phyloP scores from a whole-genome alignment of 1,140 invertebrate species.

The Drosophila pseudoobscura region DNA sequence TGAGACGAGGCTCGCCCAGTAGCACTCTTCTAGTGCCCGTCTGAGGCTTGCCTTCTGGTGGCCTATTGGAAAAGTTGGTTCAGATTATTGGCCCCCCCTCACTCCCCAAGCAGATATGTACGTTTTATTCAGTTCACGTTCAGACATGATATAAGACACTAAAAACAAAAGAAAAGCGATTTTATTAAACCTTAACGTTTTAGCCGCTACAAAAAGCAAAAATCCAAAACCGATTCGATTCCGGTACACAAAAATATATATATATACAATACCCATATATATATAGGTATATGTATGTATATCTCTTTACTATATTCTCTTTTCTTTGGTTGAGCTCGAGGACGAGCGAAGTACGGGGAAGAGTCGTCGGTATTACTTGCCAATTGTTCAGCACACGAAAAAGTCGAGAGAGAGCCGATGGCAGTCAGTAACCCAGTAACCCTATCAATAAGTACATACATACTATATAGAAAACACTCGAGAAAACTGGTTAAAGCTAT shows the following conservation, averaged over 20 bases:
- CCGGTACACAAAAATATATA: too few relatives aligned
- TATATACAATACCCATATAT: too few relatives aligned
- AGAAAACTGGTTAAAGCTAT: slow-evolving; percentile 56
- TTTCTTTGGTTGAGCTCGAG: slow-evolving; percentile 49
- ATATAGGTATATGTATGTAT: slow-evolving; percentile 35
- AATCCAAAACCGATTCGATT: slow-evolving; percentile 27
- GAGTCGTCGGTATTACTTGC: slow-evolving; percentile 54
- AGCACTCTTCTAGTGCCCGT: slow-evolving; percentile 65
- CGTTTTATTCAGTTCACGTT: slow-evolving; percentile 71
- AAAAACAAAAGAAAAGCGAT: slow-evolving; percentile 54
- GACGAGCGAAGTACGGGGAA: background rate
- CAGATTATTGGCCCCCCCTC: slow-evolving; percentile 30
- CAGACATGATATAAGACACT: slow-evolving; percentile 79
- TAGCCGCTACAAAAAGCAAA: slow-evolving; percentile 13
- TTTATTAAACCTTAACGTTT: slow-evolving; percentile 48
- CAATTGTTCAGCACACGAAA: slow-evolving; percentile 79
- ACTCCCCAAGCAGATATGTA: slow-evolving; percentile 20
- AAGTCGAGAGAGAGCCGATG: slow-evolving; percentile 27
- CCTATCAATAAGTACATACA: slow-evolving; percentile 52
- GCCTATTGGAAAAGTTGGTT: slow-evolving; percentile 73
- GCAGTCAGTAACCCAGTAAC: slow-evolving; percentile 43
- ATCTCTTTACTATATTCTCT: slow-evolving; percentile 47
- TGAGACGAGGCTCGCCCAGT: slow-evolving; percentile 60
- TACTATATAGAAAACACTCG: slow-evolving; percentile 23
- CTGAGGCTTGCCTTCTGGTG: slow-evolving; percentile 47